A percentile compares a stretch with the other conserved stretches of the same genome.
These are phyloP conservation scores for Batillaria attramentaria DNA, from an alignment of 1,140 invertebrate species.

Conservation along the genomic window DNA sequence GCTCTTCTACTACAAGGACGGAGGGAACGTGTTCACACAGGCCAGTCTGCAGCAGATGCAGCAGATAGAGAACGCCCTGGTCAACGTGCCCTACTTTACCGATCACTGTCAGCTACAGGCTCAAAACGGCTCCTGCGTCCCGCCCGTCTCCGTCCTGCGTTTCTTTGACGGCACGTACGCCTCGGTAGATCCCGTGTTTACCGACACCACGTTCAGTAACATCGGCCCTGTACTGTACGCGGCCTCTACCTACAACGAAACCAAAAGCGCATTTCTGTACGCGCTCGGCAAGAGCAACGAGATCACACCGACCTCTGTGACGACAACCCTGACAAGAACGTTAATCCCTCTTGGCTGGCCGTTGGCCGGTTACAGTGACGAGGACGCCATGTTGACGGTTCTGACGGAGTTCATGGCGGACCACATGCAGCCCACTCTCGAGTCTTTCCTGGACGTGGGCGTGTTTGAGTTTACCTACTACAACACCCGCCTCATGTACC, in stretches of 20 bases:
- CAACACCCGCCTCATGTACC: slow-evolving; percentile 35
- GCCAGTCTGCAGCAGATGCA: slow-evolving; percentile 36
- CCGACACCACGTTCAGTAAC: slow-evolving; percentile 45
- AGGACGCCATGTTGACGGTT: not conserved
- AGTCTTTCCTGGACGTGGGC: slow-evolving; percentile 19
- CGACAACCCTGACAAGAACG: slow-evolving; percentile 25
- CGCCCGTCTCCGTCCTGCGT: slow-evolving; percentile 38
- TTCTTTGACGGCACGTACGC: slow-evolving; percentile 49
- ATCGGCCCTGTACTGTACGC: slow-evolving; percentile 38
- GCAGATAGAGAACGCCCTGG: slow-evolving; percentile 39
- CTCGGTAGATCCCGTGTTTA: slow-evolving; percentile 36
- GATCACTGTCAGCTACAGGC: slow-evolving; percentile 41
- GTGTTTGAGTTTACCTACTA: slow-evolving; percentile 41
- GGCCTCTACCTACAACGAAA: slow-evolving; percentile 34
- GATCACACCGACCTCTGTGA: slow-evolving; percentile 21
- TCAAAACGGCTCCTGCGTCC: slow-evolving; percentile 23
- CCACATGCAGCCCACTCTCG: slow-evolving; percentile 35
- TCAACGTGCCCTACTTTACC: slow-evolving; percentile 27
- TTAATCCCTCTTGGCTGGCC: slow-evolving; percentile 18
- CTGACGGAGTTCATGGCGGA: slow-evolving; percentile 25
- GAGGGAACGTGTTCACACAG: slow-evolving; percentile 42
- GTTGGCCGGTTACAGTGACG: not conserved
- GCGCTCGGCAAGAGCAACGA: slow-evolving; percentile 34
- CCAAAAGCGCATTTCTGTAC: slow-evolving; percentile 22
- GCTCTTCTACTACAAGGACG: slow-evolving; percentile 32